Base-by-base conservation (phyloP, 2,888 invertebrate species). In the Andrena fulva region DNA sequence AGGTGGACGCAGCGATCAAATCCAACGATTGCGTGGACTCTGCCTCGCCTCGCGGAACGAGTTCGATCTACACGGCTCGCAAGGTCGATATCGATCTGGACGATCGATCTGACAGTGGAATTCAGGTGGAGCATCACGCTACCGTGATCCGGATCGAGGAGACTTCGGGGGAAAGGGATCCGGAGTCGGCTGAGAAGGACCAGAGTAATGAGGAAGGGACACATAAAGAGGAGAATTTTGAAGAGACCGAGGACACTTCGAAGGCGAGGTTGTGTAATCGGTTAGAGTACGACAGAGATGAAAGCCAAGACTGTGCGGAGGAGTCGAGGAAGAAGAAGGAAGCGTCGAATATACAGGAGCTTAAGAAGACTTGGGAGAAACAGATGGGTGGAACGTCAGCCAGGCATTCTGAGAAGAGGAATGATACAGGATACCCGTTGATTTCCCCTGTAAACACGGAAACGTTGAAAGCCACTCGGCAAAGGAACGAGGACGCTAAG, bases 291-390 rank as follows among this genome's bases (percentile, higher is more conserved):
- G 29, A 56, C 5, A 27, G 71, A 7, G 42, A 31, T 6, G 27
- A 56, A 2, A 31, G 24, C 7, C 50, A 68, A 27, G 27, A 74
- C 16, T 0, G 12, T 0, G n/a, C 20, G 7, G 77, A 87, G 4
- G 75, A 79, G 4, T 56, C 82, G n/a, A 64, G 10, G 27, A 75
- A 60, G 56, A 70, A 12, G 16, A 84, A 90, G 91, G 88, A 87
- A n/a, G 29, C 29, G 3, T 72, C 72, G 42, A 91, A 84, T 59
- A 93, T 93, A 20, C 91, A 91, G 70, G 93, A 93, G 42, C 90
- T 94, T 4, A 85, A 92, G 0, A 85, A 89, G 27, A 94, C 92
- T 66, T 94, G 93, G 93, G 93, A 94, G 68, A 90, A 87, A 3
- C 93, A 93, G 72, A 89, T 83, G 31, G 85, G 35, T 66, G 79